A percentile compares a stretch with the other conserved stretches of the same genome.
Evolutionary conservation across 2,888 invertebrate species (phyloP).

Genomic region (Ischnus inquisitorius): DNA sequence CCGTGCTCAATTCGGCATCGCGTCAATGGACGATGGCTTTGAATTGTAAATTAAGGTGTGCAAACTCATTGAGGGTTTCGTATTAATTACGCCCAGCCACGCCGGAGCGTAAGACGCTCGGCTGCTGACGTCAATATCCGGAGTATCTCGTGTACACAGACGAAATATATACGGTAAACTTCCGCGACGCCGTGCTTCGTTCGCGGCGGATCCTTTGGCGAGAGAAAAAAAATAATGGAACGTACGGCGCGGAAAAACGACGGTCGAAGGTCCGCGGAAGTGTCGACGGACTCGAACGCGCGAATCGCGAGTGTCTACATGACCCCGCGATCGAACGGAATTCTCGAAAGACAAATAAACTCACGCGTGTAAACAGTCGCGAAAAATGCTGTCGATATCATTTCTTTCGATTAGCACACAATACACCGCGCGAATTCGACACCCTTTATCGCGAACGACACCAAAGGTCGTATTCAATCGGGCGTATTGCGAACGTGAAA

Average conservation of each 20-base stretch:
- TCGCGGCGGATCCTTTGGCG: not conserved
- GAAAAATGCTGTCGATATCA: conserved; percentile 14
- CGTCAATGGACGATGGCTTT: conserved; percentile 31
- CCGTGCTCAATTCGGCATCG: not conserved
- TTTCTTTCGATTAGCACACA: conserved; percentile 53
- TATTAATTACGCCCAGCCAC: conserved; percentile 19
- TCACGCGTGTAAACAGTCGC: not conserved
- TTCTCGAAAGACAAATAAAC: not conserved
- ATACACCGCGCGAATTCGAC: conserved; percentile 4
- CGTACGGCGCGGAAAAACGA: not conserved
- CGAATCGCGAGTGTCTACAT: not conserved
- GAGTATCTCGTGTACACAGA: not conserved
- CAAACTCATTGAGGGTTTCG: conserved; percentile 34
- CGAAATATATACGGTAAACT: not conserved
- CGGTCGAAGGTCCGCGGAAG: conserved; percentile 21
- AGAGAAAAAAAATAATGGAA: conserved; percentile 1
- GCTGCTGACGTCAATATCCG: conserved; percentile 52
- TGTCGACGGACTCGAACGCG: not conserved
- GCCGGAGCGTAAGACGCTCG: not conserved
- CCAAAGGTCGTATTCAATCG: conserved; percentile 41
- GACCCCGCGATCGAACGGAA: not conserved
- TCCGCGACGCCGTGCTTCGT: not conserved
- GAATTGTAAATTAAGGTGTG: conserved; percentile 37
- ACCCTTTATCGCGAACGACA: not conserved
- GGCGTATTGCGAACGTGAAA: conserved; percentile 36